A percentile compares a stretch with the other conserved stretches of the same genome.
Evolutionary conservation across 2,797 vertebrate species (phyloP).

Genomic region (Paramormyrops hopkinsi): DNA sequence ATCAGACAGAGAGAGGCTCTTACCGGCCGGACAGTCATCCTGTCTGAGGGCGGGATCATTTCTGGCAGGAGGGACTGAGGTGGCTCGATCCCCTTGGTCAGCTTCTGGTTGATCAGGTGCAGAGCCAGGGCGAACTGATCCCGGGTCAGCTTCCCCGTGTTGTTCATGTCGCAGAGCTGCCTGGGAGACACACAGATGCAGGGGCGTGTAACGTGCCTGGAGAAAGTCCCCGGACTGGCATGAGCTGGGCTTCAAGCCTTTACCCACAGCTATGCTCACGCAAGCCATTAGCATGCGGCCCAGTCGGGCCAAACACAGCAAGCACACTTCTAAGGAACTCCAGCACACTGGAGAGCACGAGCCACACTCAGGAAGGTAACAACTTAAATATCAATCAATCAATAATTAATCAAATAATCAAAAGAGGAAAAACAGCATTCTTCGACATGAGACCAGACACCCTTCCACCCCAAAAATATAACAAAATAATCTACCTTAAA

Average conservation of each 20-base stretch:
- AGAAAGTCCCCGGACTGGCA: background rate
- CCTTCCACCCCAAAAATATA: background rate
- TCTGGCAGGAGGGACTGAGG: slow-evolving; percentile 82
- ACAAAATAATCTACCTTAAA: background rate
- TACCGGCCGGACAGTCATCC: slow-evolving; percentile 65
- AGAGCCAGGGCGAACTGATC: slow-evolving; percentile 96
- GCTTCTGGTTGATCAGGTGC: slow-evolving; percentile 90
- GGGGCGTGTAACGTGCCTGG: slow-evolving; percentile 24
- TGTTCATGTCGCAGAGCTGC: slow-evolving; percentile 91
- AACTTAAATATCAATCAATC: background rate
- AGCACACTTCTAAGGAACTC: background rate
- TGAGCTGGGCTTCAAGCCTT: background rate
- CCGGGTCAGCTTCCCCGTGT: slow-evolving; percentile 86
- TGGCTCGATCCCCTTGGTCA: slow-evolving; percentile 83
- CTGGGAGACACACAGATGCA: slow-evolving; percentile 52
- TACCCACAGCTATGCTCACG: background rate
- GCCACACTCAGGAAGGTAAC: background rate
- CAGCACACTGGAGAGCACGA: background rate
- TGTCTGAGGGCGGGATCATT: slow-evolving; percentile 93
- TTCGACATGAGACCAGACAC: background rate
- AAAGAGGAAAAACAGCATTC: background rate
- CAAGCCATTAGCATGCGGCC: background rate
- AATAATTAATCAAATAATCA: background rate
- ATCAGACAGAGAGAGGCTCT: background rate
- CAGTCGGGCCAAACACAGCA: background rate